phyloP scores from a whole-genome alignment of 2,113 vertebrate genomes.

The rabbit (Oryctolagus cuniculus) region mOryCun1.1 NC_091443.1:44083001-44083500 shows the following conservation, averaged over 20 bases:
- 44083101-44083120: constrained; percentile 69
- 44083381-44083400: constrained; percentile 26
- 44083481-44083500: constrained; percentile 62
- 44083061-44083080: not conserved
- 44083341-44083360: not conserved
- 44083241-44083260: constrained; percentile 14
- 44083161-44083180: constrained; percentile 66
- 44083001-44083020: constrained; percentile 49
- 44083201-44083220: constrained; percentile 60
- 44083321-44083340: constrained; percentile 33
- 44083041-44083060: constrained; percentile 31
- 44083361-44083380: constrained; percentile 50
- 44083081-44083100: constrained; percentile 49
- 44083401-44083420: constrained; percentile 34
- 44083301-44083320: constrained; percentile 48
- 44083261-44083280: not conserved
- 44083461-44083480: constrained; percentile 22
- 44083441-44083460: constrained; percentile 61
- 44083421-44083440: constrained; percentile 59
- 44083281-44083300: not conserved
- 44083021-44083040: constrained; percentile 33
- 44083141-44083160: constrained; percentile 66
- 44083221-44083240: constrained; percentile 63
- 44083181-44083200: constrained; percentile 23
- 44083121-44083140: constrained; percentile 38